A percentile compares a stretch with the other conserved stretches of the same genome.
Evolutionary conservation across 1,140 invertebrate genomes (phyloP).

Genomic region (Mercenaria mercenaria): DNA sequence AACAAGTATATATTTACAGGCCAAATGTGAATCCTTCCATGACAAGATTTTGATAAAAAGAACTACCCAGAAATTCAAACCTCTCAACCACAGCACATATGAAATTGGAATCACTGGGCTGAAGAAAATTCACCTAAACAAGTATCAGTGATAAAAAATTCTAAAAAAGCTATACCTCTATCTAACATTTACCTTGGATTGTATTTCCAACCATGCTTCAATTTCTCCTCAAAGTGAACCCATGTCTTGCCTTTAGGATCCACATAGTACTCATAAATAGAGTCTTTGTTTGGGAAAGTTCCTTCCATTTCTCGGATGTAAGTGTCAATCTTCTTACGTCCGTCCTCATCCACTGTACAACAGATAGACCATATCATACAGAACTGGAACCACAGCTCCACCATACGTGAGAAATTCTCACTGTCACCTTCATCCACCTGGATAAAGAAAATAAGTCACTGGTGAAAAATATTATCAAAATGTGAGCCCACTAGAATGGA

Average conservation of each 20-base stretch:
- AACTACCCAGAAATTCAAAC: too few relatives aligned
- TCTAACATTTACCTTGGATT: conserved; percentile 88
- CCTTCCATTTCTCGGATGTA: conserved; percentile 94
- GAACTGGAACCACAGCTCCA: conserved; percentile 93
- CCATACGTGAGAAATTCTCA: conserved; percentile 86
- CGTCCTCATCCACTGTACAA: conserved; percentile 92
- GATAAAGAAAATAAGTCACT: neutral
- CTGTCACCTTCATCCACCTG: conserved; percentile 83
- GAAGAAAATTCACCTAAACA: too few relatives aligned
- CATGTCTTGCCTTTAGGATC: conserved; percentile 90
- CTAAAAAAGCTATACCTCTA: too few relatives aligned
- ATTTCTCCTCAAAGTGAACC: conserved; percentile 92
- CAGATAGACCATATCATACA: conserved; percentile 94
- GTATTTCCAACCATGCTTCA: conserved; percentile 91
- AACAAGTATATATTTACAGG: too few relatives aligned
- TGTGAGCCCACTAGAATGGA: too few relatives aligned
- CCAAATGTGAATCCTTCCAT: too few relatives aligned
- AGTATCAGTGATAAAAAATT: too few relatives aligned
- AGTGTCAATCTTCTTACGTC: conserved; percentile 92
- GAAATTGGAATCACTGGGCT: too few relatives aligned
- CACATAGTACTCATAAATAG: conserved; percentile 95
- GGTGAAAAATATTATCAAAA: neutral
- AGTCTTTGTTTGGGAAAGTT: conserved; percentile 93
- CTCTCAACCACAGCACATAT: too few relatives aligned
- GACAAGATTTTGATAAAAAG: too few relatives aligned